These are phyloP conservation scores for Cuculus canorus DNA, from an alignment of 2,797 vertebrate genomes.

Conservation along the genomic window DNA sequence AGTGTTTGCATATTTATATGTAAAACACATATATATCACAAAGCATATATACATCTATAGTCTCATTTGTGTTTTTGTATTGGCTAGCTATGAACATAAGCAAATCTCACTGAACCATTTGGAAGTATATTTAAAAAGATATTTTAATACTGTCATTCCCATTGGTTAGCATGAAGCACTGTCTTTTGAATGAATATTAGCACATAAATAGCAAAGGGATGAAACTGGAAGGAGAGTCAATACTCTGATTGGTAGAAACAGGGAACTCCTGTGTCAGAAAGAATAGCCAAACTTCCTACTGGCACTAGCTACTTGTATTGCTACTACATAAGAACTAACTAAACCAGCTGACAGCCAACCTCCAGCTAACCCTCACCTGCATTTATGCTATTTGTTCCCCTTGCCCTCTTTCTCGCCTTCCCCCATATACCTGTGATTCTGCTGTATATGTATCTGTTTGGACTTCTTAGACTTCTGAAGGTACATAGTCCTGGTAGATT, in stretches of 20 bases:
- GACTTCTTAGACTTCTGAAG: background rate
- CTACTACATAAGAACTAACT: background rate
- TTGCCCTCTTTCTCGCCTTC: accelerated
- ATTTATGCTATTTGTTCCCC: background rate
- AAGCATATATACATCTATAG: background rate
- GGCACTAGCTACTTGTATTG: background rate
- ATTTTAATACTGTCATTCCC: background rate
- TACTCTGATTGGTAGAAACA: background rate
- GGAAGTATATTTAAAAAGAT: background rate
- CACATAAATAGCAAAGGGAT: background rate
- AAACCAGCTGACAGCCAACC: background rate
- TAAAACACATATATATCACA: background rate
- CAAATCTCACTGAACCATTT: background rate
- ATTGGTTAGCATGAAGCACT: background rate
- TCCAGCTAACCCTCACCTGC: background rate
- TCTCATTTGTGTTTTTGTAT: background rate
- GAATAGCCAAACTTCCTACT: background rate
- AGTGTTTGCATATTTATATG: background rate
- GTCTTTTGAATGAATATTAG: background rate
- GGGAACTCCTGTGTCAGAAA: background rate
- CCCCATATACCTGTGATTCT: background rate
- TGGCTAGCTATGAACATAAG: background rate
- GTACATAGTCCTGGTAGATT: background rate
- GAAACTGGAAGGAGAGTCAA: background rate
- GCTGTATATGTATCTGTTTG: background rate